phyloP scores from a whole-genome alignment of 2,797 vertebrate species.

The Myripristis murdjan region DNA sequence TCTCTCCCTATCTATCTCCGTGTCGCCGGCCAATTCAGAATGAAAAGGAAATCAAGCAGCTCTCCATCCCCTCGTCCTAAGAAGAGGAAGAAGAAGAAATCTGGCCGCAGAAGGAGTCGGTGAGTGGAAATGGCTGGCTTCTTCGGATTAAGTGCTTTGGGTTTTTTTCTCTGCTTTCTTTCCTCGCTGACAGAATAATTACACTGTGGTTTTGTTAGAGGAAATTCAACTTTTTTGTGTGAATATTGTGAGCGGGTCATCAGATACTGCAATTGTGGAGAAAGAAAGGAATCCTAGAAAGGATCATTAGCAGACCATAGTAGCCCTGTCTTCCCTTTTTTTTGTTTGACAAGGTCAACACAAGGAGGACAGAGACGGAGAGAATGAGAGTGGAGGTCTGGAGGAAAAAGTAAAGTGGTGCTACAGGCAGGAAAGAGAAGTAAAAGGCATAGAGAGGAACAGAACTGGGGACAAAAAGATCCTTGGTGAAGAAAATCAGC shows the following conservation, averaged over 20 bases:
- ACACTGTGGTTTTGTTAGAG: constrained; percentile 38
- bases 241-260: constrained; percentile 43
- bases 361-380: constrained; percentile 3
- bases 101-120: constrained; percentile 92
- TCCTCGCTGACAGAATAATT: constrained; percentile 44
- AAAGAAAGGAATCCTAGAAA: not conserved
- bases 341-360: constrained; percentile 53
- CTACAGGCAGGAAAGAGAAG: constrained; percentile 1
- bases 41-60: constrained; percentile 93
- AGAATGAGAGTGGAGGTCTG: not conserved
- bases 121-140: constrained; percentile 79
- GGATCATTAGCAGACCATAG: constrained; percentile 26
- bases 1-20: not conserved
- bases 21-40: constrained; percentile 65
- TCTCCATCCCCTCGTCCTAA: constrained; percentile 95
- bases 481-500: constrained; percentile 9
- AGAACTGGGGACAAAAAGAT: constrained; percentile 18
- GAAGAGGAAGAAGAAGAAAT: constrained; percentile 99
- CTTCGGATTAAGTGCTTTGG: constrained; percentile 36
- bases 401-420: not conserved
- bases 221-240: constrained; percentile 44
- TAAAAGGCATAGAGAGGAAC: constrained; percentile 19
- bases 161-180: constrained; percentile 13
- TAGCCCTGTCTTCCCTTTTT: constrained; percentile 1
- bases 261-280: constrained; percentile 19